Percentiles rank a stretch among this genome's conserved stretches.
These are phyloP conservation scores for Lepidonotus clava DNA, from an alignment of 2,888 invertebrate species.

Conservation along the genomic window DNA sequence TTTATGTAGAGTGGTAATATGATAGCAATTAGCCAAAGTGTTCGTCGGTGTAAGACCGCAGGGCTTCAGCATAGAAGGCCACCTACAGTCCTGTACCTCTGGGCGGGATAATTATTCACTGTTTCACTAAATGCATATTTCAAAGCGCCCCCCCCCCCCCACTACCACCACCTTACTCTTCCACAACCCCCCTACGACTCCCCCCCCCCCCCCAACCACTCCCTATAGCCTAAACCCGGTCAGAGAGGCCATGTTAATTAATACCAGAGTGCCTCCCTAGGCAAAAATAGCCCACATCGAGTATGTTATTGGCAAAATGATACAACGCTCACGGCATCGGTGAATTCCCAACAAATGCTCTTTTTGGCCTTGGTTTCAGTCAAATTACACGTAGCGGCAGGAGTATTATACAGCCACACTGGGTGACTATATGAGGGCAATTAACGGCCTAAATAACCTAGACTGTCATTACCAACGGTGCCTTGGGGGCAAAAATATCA, in stretches of 20 bases:
- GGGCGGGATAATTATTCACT: too few relatives aligned
- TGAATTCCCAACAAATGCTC: not conserved
- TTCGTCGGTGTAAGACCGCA: not conserved
- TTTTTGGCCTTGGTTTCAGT: too few relatives aligned
- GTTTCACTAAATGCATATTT: conserved; percentile 12
- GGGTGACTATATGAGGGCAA: not conserved
- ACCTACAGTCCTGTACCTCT: too few relatives aligned
- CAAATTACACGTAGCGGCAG: too few relatives aligned
- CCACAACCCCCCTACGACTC: not conserved
- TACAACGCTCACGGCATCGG: not conserved
- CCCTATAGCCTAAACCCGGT: not conserved
- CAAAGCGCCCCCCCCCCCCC: not conserved
- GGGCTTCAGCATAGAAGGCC: too few relatives aligned
- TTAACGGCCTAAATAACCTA: not conserved
- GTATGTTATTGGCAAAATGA: not conserved
- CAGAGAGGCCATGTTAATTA: too few relatives aligned
- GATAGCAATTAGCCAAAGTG: conserved; percentile 45
- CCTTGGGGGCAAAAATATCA: not conserved
- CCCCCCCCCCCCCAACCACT: not conserved
- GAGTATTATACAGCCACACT: not conserved
- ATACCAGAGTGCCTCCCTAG: too few relatives aligned
- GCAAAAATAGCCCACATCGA: not conserved
- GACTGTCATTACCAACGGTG: not conserved
- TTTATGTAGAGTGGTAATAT: conserved; percentile 35
- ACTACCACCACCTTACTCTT: too few relatives aligned